A percentile compares a stretch with the other conserved stretches of the same genome.
Conservation (phyloP, 92 coral and sea anemone species). For the Epizoanthus rinbou region DNA sequence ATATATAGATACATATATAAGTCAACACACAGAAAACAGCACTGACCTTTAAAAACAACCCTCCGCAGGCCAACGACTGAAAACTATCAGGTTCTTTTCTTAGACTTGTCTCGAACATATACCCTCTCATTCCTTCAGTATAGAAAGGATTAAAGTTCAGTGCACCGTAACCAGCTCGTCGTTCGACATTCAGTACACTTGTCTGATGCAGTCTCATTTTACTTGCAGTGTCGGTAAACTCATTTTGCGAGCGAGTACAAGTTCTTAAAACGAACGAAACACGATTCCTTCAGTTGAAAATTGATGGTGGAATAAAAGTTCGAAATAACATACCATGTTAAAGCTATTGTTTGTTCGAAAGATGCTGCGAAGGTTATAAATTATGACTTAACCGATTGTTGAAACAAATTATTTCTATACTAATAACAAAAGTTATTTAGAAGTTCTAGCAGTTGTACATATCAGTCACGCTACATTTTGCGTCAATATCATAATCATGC, state of each 20-base stretch:
- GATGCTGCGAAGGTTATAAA: no score
- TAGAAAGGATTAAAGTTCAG: not conserved
- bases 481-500: not conserved
- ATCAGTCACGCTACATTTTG: not conserved
- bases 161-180: slow-evolving; percentile 1
- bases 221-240: no score
- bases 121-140: not conserved
- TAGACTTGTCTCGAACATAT: slow-evolving; percentile 1
- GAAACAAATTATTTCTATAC: not conserved
- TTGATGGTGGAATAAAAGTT: no score
- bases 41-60: not conserved
- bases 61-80: not conserved
- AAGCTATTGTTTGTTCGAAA: no score
- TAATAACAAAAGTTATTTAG: not conserved
- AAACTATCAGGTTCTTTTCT: slow-evolving; percentile 1
- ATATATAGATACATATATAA: no score
- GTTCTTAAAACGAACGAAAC: not conserved
- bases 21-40: no score
- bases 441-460: not conserved
- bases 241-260: not conserved
- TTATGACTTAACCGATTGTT: not conserved
- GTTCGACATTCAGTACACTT: not conserved
- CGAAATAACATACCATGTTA: no score
- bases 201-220: not conserved
- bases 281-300: not conserved